These are phyloP conservation scores for Enteromius paludinosus DNA, from an alignment of 2,797 vertebrate species.

Conservation along the genomic window DNA sequence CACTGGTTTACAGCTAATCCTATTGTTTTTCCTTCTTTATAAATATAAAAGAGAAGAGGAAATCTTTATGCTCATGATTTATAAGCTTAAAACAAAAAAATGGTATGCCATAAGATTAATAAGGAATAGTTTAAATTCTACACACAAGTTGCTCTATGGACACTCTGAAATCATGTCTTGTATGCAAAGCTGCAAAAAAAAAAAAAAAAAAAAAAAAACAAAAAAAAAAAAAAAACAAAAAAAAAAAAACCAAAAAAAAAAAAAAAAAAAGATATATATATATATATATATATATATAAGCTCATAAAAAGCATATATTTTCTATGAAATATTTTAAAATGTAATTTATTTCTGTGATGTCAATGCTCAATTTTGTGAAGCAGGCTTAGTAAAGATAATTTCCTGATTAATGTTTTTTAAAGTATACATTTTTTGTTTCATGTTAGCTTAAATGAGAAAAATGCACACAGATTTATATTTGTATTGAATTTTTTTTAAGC, in stretches of 20 bases:
- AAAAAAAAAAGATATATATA: no score
- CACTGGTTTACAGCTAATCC: background rate
- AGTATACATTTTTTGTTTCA: background rate
- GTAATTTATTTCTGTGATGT: no score
- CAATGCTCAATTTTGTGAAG: background rate
- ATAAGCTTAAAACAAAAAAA: background rate
- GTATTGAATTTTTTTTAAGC: background rate
- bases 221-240: no score
- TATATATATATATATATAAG: no score
- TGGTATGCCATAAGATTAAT: background rate
- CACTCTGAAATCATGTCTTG: background rate
- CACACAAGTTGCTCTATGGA: background rate
- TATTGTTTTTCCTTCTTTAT: constrained; percentile 34
- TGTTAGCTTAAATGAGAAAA: background rate
- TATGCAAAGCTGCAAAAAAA: background rate
- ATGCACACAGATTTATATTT: background rate
- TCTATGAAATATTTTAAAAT: background rate
- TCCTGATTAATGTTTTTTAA: background rate
- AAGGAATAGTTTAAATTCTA: background rate
- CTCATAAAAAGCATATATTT: no score
- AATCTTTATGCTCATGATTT: background rate
- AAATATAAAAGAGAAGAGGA: background rate
- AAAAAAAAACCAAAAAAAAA: no score
- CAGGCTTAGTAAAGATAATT: background rate
- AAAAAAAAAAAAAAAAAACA: no score